Conservation (phyloP, 2,113 vertebrate genomes). For the Mastomys natalensis region DNA sequence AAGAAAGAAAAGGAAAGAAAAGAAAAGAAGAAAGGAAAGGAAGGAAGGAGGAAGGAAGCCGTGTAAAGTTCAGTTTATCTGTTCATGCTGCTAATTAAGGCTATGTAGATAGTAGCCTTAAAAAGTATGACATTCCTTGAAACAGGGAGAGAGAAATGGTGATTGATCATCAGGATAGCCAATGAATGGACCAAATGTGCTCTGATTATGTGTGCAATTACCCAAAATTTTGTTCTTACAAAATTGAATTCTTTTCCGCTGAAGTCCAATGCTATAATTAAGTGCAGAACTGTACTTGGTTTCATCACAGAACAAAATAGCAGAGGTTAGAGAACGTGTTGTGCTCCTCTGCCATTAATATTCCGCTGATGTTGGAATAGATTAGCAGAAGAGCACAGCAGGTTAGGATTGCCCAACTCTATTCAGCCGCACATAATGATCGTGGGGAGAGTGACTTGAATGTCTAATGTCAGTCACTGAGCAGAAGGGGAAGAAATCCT, state of each 20-base stretch:
- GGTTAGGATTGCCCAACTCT: constrained; percentile 56
- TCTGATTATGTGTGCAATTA: constrained; percentile 72
- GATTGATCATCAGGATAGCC: constrained; percentile 1
- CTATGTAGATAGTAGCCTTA: constrained; percentile 62
- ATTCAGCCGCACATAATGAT: constrained; percentile 65
- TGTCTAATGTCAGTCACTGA: constrained; percentile 64
- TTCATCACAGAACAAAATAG: constrained; percentile 31
- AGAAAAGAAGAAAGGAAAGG: too few relatives aligned
- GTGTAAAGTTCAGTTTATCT: background rate
- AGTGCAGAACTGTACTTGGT: constrained; percentile 58
- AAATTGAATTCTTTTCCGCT: constrained; percentile 73
- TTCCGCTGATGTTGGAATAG: constrained; percentile 49
- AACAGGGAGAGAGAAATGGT: background rate
- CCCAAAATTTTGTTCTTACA: constrained; percentile 72
- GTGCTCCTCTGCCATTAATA: constrained; percentile 1
- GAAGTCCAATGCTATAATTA: constrained; percentile 64
- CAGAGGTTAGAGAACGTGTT: constrained; percentile 47
- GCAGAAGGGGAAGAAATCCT: background rate
- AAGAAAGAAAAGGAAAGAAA: too few relatives aligned
- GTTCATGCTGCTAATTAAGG: constrained; percentile 21
- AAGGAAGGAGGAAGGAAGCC: too few relatives aligned
- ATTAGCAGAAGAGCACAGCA: constrained; percentile 65
- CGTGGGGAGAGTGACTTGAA: constrained; percentile 57
- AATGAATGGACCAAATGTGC: constrained; percentile 57
- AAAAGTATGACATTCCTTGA: constrained; percentile 65